phyloP scores from a whole-genome alignment of 2,888 invertebrate species.

The Amiota communis region DNA sequence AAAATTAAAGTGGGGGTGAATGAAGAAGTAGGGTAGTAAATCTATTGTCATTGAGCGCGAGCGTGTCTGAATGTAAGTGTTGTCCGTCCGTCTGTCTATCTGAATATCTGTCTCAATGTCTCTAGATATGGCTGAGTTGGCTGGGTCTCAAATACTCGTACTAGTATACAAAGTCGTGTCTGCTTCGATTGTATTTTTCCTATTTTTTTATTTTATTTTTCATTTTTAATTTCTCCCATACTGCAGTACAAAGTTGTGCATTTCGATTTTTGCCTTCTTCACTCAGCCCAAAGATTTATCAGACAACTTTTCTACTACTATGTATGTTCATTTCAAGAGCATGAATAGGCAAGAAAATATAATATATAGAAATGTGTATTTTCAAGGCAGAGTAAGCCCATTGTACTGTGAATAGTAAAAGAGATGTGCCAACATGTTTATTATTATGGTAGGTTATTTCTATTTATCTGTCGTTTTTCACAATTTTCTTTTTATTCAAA shows the following conservation, averaged over 20 bases:
- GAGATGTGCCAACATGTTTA: conserved; percentile 5
- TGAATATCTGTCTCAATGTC: too few species aligned
- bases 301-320: neutral
- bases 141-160: too few species aligned
- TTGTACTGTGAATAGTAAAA: too few species aligned
- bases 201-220: neutral
- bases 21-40: conserved; percentile 9
- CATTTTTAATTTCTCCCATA: neutral
- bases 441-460: conserved; percentile 20
- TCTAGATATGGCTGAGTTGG: too few species aligned
- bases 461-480: neutral
- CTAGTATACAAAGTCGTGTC: neutral
- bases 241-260: conserved; percentile 14
- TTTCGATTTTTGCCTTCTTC: conserved; percentile 11
- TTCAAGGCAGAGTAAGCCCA: too few species aligned
- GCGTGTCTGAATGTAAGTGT: neutral
- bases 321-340: conserved; percentile 7
- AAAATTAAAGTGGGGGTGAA: conserved; percentile 16
- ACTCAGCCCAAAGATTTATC: conserved; percentile 10
- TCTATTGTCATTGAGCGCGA: conserved; percentile 17
- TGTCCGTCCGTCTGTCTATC: neutral
- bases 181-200: conserved; percentile 10
- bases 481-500: neutral
- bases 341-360: conserved; percentile 19
- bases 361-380: too few species aligned